Percentiles rank a stretch among this genome's conserved stretches.
These are phyloP conservation scores for Myiotriccus ornatus DNA, from an alignment of 2,797 vertebrate genomes.

Conservation along the genomic window DNA sequence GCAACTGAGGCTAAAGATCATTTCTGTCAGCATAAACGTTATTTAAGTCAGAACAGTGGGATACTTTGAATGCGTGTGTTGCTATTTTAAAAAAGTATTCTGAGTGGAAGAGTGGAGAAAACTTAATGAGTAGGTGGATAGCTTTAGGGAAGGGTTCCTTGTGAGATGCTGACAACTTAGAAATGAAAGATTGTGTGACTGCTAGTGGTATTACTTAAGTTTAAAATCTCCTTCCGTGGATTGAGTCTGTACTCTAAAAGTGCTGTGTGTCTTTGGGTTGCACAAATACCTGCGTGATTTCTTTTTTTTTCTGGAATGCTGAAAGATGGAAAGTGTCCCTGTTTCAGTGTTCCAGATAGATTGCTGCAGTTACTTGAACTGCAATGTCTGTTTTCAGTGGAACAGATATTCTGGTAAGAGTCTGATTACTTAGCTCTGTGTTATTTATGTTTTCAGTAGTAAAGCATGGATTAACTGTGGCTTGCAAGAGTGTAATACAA, in stretches of 20 bases:
- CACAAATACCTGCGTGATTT: background rate
- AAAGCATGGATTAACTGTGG: background rate
- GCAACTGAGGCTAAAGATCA: background rate
- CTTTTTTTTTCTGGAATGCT: background rate
- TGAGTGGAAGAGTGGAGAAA: background rate
- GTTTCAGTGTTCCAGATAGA: background rate
- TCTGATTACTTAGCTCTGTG: background rate
- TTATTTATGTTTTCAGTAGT: background rate
- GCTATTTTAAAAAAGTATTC: background rate
- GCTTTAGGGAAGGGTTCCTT: background rate
- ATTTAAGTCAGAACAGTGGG: background rate
- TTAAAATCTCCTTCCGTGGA: background rate
- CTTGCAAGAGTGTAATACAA: background rate
- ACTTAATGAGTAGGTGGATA: background rate
- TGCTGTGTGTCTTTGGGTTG: background rate
- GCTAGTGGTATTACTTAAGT: background rate
- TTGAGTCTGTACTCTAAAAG: background rate
- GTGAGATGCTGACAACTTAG: background rate
- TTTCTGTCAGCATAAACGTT: background rate
- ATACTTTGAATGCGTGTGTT: background rate
- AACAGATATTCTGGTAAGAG: background rate
- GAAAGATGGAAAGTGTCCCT: background rate
- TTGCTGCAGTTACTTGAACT: background rate
- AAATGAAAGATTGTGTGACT: background rate
- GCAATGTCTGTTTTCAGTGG: background rate